Base-by-base conservation (phyloP, 1,140 invertebrate genomes). In the Heliconius nattereri region DNA sequence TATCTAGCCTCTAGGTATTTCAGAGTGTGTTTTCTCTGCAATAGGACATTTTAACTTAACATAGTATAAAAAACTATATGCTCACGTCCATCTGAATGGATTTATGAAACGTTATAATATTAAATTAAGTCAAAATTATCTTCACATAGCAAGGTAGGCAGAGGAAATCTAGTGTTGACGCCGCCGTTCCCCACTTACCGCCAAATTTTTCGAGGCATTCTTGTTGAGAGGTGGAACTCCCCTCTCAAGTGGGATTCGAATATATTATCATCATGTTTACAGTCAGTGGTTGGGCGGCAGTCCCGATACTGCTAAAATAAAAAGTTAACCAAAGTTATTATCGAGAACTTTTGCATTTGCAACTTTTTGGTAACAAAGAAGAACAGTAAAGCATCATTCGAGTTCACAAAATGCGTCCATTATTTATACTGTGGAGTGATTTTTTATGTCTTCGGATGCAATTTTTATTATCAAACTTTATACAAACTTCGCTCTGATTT, bases 351-450 rank as follows among this genome's bases (percentile, higher is more conserved):
- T 29, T 66, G 26, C 60, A 19, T 66, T 66, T 29, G 60, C 13
- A 66, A 66, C 60, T 66, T 66, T 66, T 66, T 29, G 60, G 60
- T 26, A 66, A 66, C 60, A 66, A 66, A 66, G 26, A 66, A 66
- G 60, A 66, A 66, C 60, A 66, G 60, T 66, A 16, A 66, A 66
- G 16, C 26, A 66, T 66, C 11, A 66, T 66, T 66, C 60, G 60
- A 29, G 60, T 29, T 66, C 26, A 66, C 16, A 66, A 66, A 66
- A 66, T 29, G 13, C 26, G 60, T 29, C 60, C 60, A 66, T 66
- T 66, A 66, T 29, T 66, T 29, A 66, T 9, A 66, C 60, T 29
- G 60, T 66, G 60, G 13, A 66, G 60, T 66, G 60, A 66, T 66
- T 66, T 66, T 66, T 66, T 29, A 66, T 66, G 60, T 66, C 26